A percentile compares a stretch with the other conserved stretches of the same genome.
These are phyloP conservation scores for Tapirus indicus DNA, from an alignment of 2,797 vertebrate species.

Conservation along the genomic window DNA sequence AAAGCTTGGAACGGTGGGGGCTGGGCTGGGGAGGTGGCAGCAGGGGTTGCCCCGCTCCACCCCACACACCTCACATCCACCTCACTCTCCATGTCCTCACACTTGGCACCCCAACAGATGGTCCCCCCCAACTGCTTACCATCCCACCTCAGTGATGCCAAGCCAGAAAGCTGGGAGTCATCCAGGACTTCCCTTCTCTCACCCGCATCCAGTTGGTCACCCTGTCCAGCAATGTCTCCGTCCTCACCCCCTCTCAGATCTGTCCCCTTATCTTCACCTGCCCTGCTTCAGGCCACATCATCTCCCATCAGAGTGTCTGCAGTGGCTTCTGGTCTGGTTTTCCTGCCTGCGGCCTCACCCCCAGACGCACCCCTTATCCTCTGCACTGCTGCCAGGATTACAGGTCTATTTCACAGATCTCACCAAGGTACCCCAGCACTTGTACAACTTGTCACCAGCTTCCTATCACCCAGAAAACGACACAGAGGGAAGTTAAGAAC, in stretches of 20 bases:
- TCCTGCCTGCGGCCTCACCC: not conserved
- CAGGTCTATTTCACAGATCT: not conserved
- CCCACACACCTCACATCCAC: not conserved
- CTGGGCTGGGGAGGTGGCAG: not conserved
- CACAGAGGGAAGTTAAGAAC: not conserved
- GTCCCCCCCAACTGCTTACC: not conserved
- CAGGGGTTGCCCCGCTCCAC: not conserved
- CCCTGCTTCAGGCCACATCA: not conserved
- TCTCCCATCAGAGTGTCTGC: not conserved
- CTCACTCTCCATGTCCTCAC: not conserved
- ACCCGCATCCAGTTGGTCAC: not conserved
- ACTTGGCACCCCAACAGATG: not conserved
- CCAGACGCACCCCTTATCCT: not conserved
- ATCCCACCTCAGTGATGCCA: not conserved
- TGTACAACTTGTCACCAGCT: not conserved
- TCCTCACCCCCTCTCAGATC: not conserved
- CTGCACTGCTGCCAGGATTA: not conserved
- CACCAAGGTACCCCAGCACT: not conserved
- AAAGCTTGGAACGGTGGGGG: not conserved
- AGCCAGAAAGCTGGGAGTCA: not conserved
- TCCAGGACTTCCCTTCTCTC: not conserved
- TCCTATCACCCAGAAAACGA: not conserved
- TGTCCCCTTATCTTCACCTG: not conserved
- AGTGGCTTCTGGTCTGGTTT: not conserved
- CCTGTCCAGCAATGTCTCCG: not conserved